phyloP scores from a whole-genome alignment of 2,888 invertebrate species.

The Rapana venosa region DNA sequence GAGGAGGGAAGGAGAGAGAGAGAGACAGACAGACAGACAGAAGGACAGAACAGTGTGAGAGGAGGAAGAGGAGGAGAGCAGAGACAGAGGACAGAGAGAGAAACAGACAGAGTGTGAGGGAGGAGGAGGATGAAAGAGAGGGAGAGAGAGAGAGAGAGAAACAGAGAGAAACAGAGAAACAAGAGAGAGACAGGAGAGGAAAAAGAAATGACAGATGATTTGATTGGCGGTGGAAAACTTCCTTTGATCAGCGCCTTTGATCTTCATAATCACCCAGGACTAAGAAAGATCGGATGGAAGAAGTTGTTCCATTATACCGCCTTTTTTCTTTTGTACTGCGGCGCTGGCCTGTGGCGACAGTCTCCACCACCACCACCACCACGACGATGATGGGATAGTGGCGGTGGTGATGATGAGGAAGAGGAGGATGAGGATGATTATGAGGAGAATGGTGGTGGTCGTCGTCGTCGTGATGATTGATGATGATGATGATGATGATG shows the following conservation, averaged over 20 bases:
- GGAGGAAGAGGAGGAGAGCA: neutral
- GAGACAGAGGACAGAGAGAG: neutral
- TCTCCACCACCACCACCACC: no score
- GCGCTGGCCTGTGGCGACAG: no score
- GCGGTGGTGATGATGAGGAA: no score
- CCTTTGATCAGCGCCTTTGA: constrained; percentile 26
- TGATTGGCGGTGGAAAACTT: neutral
- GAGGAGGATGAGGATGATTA: no score
- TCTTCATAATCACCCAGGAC: constrained; percentile 18
- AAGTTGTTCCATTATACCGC: no score
- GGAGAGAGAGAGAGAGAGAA: neutral
- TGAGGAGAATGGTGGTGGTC: no score
- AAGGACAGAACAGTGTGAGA: neutral
- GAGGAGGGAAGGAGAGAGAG: neutral
- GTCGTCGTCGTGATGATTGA: no score
- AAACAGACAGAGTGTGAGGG: neutral
- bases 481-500: no score
- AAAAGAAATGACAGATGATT: neutral
- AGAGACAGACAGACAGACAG: neutral
- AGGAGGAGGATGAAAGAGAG: neutral
- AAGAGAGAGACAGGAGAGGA: neutral
- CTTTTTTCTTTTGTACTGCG: no score
- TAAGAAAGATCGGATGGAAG: neutral
- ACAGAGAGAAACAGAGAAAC: neutral
- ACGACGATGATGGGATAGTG: no score